Evolutionary conservation across 2,888 invertebrate genomes (phyloP), one percentile per base, ranked within the genome.

Genomic region (Branchellion lobata): DNA sequence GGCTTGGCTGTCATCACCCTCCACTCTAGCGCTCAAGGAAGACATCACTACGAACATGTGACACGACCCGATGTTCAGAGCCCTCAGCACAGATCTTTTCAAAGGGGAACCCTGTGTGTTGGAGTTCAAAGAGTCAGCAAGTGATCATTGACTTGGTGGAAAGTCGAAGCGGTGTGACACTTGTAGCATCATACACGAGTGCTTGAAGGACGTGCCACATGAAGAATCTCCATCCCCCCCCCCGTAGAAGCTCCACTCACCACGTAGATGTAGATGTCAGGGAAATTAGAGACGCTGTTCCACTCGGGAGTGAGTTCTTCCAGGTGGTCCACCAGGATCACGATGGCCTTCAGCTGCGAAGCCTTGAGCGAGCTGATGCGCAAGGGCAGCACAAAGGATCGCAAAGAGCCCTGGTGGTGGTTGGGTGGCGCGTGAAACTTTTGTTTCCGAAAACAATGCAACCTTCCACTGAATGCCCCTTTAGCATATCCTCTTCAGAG

Each of bases 1-100:
- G 29, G 75, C 75, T 29, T 40, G 24, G 57, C 75, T 75, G 27
- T 75, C 75, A 11, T 73, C 21, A 74, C 53, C 1, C 24, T 51
- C 18, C 51, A 75, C 90, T n/a, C 47, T 33, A 24, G 40, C 31
- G 81, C 98, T 96, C 89, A 96, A 96, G 87, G 96, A 96, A 88
- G 96, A 96, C 89, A 98, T 90, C 88, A 98, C 97, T 89, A 97
- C 96, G 91, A 97, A 97, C 97, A 98, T 98, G 91, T 97, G 96
- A 91, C 97, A 97, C 85, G 96, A 91, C 90, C 98, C 97, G 84
- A 98, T 96, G 90, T 97, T 97, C 84, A 97, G 96, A 88, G 96
- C 96, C 86, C 98, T 92, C 88, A 98, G 90, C 90, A 97, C 96
- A 86, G 96, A 96, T 88, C 97, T 92, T 89, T 96, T 96, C 88